phyloP scores from a whole-genome alignment of 2,113 vertebrate genomes.

The Turdus rufiventris region DNA sequence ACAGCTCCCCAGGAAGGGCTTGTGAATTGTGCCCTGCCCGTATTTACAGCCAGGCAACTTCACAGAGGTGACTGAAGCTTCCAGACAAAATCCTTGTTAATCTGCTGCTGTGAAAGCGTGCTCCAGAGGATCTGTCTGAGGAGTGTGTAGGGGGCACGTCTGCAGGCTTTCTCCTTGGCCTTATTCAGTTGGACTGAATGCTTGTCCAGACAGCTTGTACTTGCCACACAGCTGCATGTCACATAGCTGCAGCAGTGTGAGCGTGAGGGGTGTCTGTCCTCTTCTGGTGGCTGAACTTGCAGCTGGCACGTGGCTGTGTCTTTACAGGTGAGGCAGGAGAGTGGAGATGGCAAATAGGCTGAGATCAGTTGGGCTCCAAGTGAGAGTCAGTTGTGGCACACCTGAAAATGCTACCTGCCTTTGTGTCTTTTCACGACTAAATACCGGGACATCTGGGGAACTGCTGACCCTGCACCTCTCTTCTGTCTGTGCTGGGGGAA shows the following conservation, averaged over 20 bases:
- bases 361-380: neutral
- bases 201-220: neutral
- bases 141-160: neutral
- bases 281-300: neutral
- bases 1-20: neutral
- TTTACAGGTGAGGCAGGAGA: neutral
- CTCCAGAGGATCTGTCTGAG: neutral
- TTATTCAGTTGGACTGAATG: neutral
- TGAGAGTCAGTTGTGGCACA: neutral
- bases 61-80: conserved; percentile 42
- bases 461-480: neutral
- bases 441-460: rapidly evolving
- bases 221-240: neutral
- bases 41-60: neutral
- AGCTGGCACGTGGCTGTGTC: neutral
- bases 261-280: rapidly evolving
- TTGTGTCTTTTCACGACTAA: neutral
- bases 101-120: neutral
- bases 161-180: conserved; percentile 44
- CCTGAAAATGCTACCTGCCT: neutral
- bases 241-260: neutral
- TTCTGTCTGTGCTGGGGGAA: neutral
- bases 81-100: conserved; percentile 2
- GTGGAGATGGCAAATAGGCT: neutral
- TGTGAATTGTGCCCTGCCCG: neutral